Evolutionary conservation across 2,888 invertebrate species (phyloP).

Genomic region (Macrophya annulata): DNA sequence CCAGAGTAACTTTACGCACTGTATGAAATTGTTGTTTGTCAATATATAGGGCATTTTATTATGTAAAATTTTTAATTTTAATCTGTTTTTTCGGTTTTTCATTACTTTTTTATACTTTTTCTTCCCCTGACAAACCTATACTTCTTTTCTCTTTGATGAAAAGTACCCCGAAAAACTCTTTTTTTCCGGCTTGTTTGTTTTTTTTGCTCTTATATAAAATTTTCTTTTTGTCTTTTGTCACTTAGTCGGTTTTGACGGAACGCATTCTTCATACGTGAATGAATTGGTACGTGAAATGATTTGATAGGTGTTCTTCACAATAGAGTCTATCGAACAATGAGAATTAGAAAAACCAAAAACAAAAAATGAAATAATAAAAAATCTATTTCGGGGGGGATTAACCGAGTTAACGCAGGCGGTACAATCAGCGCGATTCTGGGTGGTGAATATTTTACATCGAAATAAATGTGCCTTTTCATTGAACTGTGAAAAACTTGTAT

Average conservation of each 20-base stretch:
- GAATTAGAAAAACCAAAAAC: neutral
- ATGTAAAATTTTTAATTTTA: too few species aligned
- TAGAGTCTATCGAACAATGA: neutral
- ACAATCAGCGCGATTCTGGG: neutral
- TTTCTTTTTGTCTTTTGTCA: neutral
- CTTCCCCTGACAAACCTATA: too few species aligned
- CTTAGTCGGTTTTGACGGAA: neutral
- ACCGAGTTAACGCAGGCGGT: neutral
- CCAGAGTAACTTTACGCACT: too few species aligned
- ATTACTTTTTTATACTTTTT: too few species aligned
- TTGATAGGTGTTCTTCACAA: neutral
- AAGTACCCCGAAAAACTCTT: too few species aligned
- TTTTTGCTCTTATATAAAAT: neutral
- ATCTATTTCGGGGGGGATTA: neutral
- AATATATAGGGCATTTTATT: too few species aligned
- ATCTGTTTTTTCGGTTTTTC: too few species aligned
- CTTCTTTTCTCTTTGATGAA: too few species aligned
- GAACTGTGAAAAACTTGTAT: neutral
- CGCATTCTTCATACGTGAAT: neutral
- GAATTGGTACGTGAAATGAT: neutral
- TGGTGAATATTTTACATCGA: neutral
- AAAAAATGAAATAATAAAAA: neutral
- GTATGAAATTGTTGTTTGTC: too few species aligned
- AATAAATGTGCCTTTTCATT: neutral
- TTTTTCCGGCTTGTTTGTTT: too few species aligned